A percentile compares a stretch with the other conserved stretches of the same genome.
phyloP scores from a whole-genome alignment of 2,888 invertebrate genomes.

The Ichneumon xanthorius region DNA sequence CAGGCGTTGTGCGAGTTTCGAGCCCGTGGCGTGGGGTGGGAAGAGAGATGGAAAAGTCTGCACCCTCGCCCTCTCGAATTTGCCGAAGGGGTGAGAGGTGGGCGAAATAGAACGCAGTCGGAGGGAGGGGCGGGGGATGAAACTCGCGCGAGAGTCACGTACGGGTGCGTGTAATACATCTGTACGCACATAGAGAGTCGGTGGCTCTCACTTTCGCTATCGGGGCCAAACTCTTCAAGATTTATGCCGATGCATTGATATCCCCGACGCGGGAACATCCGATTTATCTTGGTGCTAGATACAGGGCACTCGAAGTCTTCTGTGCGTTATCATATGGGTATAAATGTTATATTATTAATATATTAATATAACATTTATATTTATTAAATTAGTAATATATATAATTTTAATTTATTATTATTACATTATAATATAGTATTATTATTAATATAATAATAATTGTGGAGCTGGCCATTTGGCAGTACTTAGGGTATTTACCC shows the following conservation, averaged over 20 bases:
- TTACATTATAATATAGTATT: too few relatives aligned
- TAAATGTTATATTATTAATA: too few relatives aligned
- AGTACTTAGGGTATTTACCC: too few relatives aligned
- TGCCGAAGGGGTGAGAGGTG: constrained; percentile 47
- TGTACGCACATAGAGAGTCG: constrained; percentile 38
- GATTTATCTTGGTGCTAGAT: constrained; percentile 28
- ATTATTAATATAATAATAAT: too few relatives aligned
- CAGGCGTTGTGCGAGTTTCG: constrained; percentile 15
- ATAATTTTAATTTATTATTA: too few relatives aligned
- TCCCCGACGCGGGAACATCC: constrained; percentile 35
- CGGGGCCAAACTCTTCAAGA: constrained; percentile 34
- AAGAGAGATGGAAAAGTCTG: constrained; percentile 36
- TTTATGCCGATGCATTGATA: constrained; percentile 60
- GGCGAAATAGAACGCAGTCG: constrained; percentile 24
- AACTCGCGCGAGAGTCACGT: constrained; percentile 64
- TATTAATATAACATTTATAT: too few relatives aligned
- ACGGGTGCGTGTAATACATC: constrained; percentile 60
- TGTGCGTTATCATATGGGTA: neutral
- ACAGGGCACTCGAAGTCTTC: constrained; percentile 18
- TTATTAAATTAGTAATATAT: too few relatives aligned
- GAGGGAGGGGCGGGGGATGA: constrained; percentile 15
- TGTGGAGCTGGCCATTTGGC: too few relatives aligned
- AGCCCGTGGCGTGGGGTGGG: neutral
- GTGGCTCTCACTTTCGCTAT: constrained; percentile 51
- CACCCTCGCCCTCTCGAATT: constrained; percentile 49